These are phyloP conservation scores for Sphaeramia orbicularis DNA, from an alignment of 2,797 vertebrate genomes.

Conservation along the genomic window DNA sequence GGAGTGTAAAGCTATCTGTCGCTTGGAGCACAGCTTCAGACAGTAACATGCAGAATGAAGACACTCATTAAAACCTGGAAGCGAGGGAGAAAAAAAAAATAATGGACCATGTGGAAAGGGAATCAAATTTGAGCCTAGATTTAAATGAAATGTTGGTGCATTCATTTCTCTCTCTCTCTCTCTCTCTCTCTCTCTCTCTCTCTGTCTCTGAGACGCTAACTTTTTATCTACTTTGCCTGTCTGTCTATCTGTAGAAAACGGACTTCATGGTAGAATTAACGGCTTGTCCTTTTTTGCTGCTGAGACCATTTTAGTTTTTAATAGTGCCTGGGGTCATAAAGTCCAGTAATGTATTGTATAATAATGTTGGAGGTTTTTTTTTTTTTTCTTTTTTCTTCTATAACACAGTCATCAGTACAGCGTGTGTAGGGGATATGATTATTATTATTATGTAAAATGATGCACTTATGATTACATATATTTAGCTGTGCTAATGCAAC, in stretches of 20 bases:
- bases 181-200: slow-evolving; percentile 3
- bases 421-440: slow-evolving; percentile 26
- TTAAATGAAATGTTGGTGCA: slow-evolving; percentile 66
- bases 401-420: slow-evolving; percentile 48
- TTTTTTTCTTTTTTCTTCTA: not conserved
- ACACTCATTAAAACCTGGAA: slow-evolving; percentile 80
- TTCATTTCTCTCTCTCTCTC: slow-evolving; percentile 22
- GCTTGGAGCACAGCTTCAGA: slow-evolving; percentile 70
- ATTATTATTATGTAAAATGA: slow-evolving; percentile 49
- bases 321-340: slow-evolving; percentile 65
- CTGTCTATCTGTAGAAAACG: slow-evolving; percentile 32
- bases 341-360: slow-evolving; percentile 59
- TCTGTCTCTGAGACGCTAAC: slow-evolving; percentile 29
- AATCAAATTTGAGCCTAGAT: slow-evolving; percentile 70
- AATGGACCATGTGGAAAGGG: slow-evolving; percentile 67
- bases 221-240: slow-evolving; percentile 42
- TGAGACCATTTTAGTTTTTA: slow-evolving; percentile 60
- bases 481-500: no score
- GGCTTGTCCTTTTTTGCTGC: slow-evolving; percentile 37
- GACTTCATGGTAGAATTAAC: slow-evolving; percentile 55
- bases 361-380: slow-evolving; percentile 46
- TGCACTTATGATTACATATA: not conserved
- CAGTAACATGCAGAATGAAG: slow-evolving; percentile 71
- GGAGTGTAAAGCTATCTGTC: slow-evolving; percentile 73
- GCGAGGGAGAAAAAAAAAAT: slow-evolving; percentile 53